A percentile compares a stretch with the other conserved stretches of the same genome.
Conservation (phyloP, 2,113 vertebrate genomes). For the Vireo altiloquus region DNA sequence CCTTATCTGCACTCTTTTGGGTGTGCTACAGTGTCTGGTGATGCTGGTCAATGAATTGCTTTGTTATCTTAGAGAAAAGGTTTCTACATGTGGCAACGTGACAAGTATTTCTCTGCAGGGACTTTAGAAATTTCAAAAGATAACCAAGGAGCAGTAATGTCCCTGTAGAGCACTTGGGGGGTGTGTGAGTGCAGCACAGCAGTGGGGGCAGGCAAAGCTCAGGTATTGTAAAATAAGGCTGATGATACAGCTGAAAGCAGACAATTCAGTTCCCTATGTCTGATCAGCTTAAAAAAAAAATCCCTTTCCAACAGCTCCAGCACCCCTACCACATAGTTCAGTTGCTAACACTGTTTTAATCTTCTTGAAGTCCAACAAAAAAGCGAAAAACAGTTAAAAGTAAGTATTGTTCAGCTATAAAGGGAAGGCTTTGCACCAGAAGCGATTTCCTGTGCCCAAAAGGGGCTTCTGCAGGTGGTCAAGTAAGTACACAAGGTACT, state of each 20-base stretch:
- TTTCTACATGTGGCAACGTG: fast-evolving
- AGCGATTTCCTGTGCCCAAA: not conserved
- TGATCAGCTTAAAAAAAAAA: not conserved
- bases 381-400: not conserved
- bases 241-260: not conserved
- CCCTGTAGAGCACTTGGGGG: not conserved
- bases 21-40: not conserved
- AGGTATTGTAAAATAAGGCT: not conserved
- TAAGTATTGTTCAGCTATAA: not conserved
- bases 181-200: not conserved
- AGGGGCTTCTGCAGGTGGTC: not conserved
- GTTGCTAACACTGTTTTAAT: not conserved
- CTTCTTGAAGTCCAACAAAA: not conserved
- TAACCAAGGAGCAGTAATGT: not conserved
- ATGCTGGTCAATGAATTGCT: not conserved
- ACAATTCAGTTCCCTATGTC: not conserved
- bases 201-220: not conserved
- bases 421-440: not conserved
- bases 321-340: not conserved
- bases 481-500: not conserved
- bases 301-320: not conserved
- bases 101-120: not conserved
- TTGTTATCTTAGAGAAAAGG: not conserved
- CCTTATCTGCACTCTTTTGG: not conserved
- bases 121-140: not conserved